These are phyloP conservation scores for Strix aluco DNA, from an alignment of 2,113 vertebrate genomes.

Conservation along the genomic window DNA sequence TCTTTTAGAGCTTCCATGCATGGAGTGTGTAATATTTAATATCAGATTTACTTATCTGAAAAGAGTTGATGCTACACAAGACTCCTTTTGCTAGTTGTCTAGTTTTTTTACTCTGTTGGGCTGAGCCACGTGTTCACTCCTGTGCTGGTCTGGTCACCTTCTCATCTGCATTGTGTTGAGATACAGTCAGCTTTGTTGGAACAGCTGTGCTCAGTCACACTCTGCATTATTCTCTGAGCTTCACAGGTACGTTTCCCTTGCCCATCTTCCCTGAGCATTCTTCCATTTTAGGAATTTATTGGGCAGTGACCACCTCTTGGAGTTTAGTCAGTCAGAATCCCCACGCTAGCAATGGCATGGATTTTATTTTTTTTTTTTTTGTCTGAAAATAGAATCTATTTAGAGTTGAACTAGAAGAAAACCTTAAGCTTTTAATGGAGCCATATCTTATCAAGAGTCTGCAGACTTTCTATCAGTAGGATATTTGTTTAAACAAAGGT, in stretches of 20 bases:
- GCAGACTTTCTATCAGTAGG: not conserved
- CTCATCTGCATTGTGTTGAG: not conserved
- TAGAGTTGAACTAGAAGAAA: not conserved
- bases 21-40: rapidly evolving
- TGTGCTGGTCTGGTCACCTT: not conserved
- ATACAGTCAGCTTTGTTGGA: not conserved
- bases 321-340: not conserved
- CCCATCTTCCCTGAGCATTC: not conserved
- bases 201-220: not conserved
- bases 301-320: not conserved
- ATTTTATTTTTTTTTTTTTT: not conserved
- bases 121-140: rapidly evolving
- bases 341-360: rapidly evolving
- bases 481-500: not conserved
- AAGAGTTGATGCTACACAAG: not conserved
- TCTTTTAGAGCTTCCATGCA: not conserved
- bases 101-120: not conserved
- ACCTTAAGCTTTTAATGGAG: rapidly evolving
- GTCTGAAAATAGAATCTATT: not conserved
- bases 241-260: rapidly evolving
- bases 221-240: not conserved
- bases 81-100: not conserved
- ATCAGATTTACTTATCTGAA: not conserved
- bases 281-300: not conserved
- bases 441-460: not conserved